These are phyloP conservation scores for Apeltes quadracus DNA, from an alignment of 2,113 vertebrate species.

Conservation along the genomic window DNA sequence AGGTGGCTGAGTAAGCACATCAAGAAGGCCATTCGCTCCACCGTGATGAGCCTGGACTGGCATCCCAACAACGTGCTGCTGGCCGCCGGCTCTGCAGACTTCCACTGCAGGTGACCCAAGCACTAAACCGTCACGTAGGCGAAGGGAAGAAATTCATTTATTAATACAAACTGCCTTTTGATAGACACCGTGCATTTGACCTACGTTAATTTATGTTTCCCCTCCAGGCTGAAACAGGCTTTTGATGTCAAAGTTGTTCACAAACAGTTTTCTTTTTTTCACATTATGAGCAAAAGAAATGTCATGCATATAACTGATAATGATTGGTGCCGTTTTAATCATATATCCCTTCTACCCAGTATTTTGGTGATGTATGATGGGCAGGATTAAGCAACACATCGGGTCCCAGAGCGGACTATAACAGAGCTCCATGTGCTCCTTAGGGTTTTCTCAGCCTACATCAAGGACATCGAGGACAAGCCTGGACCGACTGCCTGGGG, in stretches of 20 bases:
- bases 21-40: conserved; percentile 83
- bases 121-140: no score
- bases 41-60: conserved; percentile 83
- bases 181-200: no score
- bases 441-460: conserved; percentile 83
- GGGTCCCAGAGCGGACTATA: background rate
- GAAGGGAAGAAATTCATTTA: background rate
- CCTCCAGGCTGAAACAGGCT: background rate
- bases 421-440: background rate
- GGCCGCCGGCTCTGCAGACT: conserved; percentile 82
- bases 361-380: no score
- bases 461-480: conserved; percentile 86
- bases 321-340: background rate
- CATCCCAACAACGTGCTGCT: conserved; percentile 85
- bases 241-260: background rate
- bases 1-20: conserved; percentile 88
- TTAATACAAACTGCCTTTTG: no score
- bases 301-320: background rate
- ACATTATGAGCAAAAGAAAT: background rate
- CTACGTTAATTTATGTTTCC: background rate
- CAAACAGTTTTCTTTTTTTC: background rate
- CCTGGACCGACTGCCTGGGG: conserved; percentile 84
- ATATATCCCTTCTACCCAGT: no score
- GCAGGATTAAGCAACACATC: background rate
- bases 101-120: conserved; percentile 81